Evolutionary conservation across 2,797 vertebrate genomes (phyloP).

Genomic region (Notolepis coatsorum): DNA sequence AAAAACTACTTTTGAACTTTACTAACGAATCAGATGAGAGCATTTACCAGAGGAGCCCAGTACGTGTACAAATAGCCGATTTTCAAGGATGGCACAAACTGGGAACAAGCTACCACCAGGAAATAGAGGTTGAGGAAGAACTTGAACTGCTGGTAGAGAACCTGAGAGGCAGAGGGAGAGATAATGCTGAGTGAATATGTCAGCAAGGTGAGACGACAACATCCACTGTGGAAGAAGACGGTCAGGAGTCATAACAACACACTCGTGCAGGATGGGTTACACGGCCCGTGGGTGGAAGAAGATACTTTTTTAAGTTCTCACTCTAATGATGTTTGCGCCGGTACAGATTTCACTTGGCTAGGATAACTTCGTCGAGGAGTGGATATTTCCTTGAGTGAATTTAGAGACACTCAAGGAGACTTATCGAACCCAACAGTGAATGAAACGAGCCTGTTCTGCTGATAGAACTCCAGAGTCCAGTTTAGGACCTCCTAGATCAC

Average conservation of each 20-base stretch:
- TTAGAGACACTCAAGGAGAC: constrained; percentile 1
- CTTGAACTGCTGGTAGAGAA: constrained; percentile 99
- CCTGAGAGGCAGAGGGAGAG: constrained; percentile 77
- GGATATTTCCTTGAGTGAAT: constrained; percentile 6
- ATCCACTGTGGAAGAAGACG: constrained; percentile 37
- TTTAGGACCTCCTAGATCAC: constrained; percentile 18
- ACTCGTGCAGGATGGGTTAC: constrained; percentile 34
- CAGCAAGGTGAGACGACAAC: constrained; percentile 37
- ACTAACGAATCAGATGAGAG: too few species aligned
- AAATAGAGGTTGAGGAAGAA: constrained; percentile 99
- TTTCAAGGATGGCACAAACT: constrained; percentile 95
- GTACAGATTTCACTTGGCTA: constrained; percentile 18
- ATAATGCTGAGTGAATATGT: constrained; percentile 28
- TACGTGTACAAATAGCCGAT: constrained; percentile 99
- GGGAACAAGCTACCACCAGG: constrained; percentile 95
- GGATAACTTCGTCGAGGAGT: neutral
- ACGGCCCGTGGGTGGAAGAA: constrained; percentile 23
- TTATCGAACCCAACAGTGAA: constrained; percentile 7
- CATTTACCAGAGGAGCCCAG: constrained; percentile 97
- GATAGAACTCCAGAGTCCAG: neutral
- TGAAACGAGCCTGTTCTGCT: neutral
- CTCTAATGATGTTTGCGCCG: constrained; percentile 19
- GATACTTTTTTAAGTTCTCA: constrained; percentile 36
- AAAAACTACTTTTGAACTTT: neutral
- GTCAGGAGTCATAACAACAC: constrained; percentile 18